Base-by-base conservation (phyloP, 2,888 invertebrate genomes). In the Rapana venosa region DNA sequence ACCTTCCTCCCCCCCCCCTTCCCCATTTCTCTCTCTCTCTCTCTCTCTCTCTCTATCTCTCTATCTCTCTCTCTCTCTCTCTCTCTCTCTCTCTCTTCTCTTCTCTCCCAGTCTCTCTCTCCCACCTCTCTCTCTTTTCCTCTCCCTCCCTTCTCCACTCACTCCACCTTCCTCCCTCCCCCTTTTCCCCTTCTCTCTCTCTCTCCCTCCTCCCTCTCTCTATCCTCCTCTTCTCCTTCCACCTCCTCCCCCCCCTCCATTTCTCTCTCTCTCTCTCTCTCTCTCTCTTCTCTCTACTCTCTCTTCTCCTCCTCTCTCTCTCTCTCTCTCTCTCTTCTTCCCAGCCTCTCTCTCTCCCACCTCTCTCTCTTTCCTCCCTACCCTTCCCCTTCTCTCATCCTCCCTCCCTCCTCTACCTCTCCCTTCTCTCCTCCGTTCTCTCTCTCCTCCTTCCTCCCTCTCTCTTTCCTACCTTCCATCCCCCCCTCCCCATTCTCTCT, bases 391-490 rank as follows among this genome's bases (percentile, higher is more conserved):
- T 13, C 13, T 13, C 26, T 26, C 26, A 2, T 26, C 26, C 26
- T 66, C 61, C 17, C 66, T 26, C 66, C 13, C 66, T 66, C 66
- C 66, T 66, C 66, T 66, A 1, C 13, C 47, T 47, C 47, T 2
- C 47, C 8, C 8, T 47, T 47, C 47, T 2, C 47, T 47, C 8
- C 47, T 47, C 2, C 47, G 47, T 47, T 0, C 22, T 15, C 26
- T 74, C n/a, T 74, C 26, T n/a, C 26, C 5, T n/a, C 5, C 30
- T 15, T n/a, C 30, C 74, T n/a, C 32, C 2, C n/a, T 77, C 74
- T 74, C 30, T n/a, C 86, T 66, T 88, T 92, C 84, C 58, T n/a
- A 32, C 22, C 26, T 20, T 26, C 66, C 13, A 4, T 61, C 66
- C 20, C 66, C 20, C 66, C 20, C 20, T 20, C 8, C 47, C 8